Conservation (phyloP, 1,140 invertebrate species). For the Drosophila littoralis region DNA sequence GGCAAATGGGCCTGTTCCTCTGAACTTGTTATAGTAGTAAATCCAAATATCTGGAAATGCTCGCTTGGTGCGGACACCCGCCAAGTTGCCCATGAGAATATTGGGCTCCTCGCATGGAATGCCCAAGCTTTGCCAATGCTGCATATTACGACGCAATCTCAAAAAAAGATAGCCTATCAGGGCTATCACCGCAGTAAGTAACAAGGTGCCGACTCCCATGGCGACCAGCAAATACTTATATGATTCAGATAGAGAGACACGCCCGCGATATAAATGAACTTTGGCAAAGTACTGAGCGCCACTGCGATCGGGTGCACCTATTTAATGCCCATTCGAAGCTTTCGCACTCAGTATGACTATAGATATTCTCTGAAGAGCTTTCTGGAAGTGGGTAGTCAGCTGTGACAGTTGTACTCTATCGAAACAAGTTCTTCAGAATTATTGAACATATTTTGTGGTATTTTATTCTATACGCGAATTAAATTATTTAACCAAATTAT, state of each 20-base stretch:
- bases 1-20: slow-evolving; percentile 61
- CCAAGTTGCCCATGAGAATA: slow-evolving; percentile 67
- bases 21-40: slow-evolving; percentile 74
- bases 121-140: slow-evolving; percentile 79
- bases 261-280: neutral
- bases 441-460: no score
- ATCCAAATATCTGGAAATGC: slow-evolving; percentile 34
- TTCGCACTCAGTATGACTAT: slow-evolving; percentile 10
- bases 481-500: no score
- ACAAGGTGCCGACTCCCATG: slow-evolving; percentile 15
- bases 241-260: neutral
- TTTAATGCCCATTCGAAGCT: slow-evolving; percentile 4
- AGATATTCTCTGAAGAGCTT: no score
- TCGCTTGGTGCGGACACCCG: slow-evolving; percentile 19
- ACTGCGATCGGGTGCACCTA: neutral
- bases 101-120: slow-evolving; percentile 76
- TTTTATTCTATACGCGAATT: no score
- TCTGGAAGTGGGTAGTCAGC: no score
- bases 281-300: neutral
- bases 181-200: slow-evolving; percentile 18
- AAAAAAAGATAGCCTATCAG: slow-evolving; percentile 19
- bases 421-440: no score
- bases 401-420: no score
- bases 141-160: slow-evolving; percentile 15
- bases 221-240: neutral